These are phyloP conservation scores for Lasiurus borealis DNA, from an alignment of 2,113 vertebrate species.

Conservation along the genomic window DNA sequence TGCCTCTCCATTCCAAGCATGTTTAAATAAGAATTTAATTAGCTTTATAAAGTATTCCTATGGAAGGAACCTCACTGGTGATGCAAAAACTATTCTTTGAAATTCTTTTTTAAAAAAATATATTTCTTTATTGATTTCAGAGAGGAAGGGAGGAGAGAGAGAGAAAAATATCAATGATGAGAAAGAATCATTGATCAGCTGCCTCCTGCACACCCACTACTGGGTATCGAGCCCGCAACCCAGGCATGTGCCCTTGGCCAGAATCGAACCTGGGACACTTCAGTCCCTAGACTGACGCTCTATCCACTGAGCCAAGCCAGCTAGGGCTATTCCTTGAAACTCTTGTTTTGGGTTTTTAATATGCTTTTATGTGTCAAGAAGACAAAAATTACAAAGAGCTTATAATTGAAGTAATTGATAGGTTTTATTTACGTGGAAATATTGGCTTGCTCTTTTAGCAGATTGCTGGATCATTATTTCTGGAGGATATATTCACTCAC, in stretches of 20 bases:
- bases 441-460: slow-evolving; percentile 65
- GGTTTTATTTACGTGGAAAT: slow-evolving; percentile 65
- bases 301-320: too few relatives aligned
- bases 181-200: too few relatives aligned
- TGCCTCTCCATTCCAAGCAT: not conserved
- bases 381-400: slow-evolving; percentile 37
- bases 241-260: too few relatives aligned
- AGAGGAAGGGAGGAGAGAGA: too few relatives aligned
- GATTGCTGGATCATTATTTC: slow-evolving; percentile 64
- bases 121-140: too few relatives aligned
- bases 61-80: slow-evolving; percentile 41
- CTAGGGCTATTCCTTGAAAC: not conserved
- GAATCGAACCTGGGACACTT: too few relatives aligned
- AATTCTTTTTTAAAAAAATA: too few relatives aligned
- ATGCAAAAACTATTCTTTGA: not conserved
- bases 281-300: too few relatives aligned
- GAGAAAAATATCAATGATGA: too few relatives aligned
- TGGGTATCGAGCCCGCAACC: too few relatives aligned
- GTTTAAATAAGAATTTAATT: slow-evolving; percentile 63
- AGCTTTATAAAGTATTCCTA: slow-evolving; percentile 8
- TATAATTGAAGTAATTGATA: slow-evolving; percentile 45
- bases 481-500: slow-evolving; percentile 65
- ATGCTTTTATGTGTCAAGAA: slow-evolving; percentile 47
- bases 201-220: too few relatives aligned
- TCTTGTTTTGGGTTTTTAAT: slow-evolving; percentile 30